Conservation (phyloP, 2,888 invertebrate species). For the Agrilus cyanescens region DNA sequence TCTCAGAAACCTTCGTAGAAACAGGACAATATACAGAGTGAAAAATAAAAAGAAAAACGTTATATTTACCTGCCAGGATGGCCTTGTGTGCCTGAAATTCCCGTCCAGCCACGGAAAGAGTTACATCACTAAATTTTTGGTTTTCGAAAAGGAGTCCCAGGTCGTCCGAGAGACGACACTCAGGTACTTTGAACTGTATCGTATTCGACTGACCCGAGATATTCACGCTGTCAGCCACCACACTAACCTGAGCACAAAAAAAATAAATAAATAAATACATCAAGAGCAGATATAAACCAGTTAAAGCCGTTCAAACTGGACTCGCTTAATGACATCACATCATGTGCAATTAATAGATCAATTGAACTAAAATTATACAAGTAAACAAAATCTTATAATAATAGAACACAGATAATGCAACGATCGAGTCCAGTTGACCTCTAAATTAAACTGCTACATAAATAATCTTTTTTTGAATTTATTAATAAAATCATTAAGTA, state of each 20-base stretch:
- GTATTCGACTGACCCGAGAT: conserved; percentile 98
- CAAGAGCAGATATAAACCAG: conserved; percentile 2
- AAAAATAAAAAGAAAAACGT: too few species aligned
- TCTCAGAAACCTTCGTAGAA: too few species aligned
- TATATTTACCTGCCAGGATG: conserved; percentile 70
- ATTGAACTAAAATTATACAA: too few species aligned
- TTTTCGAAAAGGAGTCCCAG: conserved; percentile 91
- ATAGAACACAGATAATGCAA: too few species aligned
- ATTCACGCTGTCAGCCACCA: conserved; percentile 98
- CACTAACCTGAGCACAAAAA: conserved; percentile 54
- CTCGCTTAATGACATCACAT: not conserved
- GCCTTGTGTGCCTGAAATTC: conserved; percentile 96
- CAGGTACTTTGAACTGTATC: conserved; percentile 93
- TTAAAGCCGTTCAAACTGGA: conserved; percentile 5
- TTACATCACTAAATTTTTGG: conserved; percentile 96
- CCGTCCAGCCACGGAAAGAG: conserved; percentile 80
- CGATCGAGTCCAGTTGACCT: too few species aligned
- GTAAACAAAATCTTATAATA: too few species aligned
- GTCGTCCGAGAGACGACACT: conserved; percentile 90
- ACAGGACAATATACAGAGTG: too few species aligned
- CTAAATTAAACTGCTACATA: too few species aligned
- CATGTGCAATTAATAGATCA: not conserved
- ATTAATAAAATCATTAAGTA: too few species aligned
- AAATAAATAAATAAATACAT: conserved; percentile 1
- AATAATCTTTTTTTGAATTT: too few species aligned